These are phyloP conservation scores for Carlito syrichta DNA, from an alignment of 2,113 vertebrate species.

Conservation along the genomic window DNA sequence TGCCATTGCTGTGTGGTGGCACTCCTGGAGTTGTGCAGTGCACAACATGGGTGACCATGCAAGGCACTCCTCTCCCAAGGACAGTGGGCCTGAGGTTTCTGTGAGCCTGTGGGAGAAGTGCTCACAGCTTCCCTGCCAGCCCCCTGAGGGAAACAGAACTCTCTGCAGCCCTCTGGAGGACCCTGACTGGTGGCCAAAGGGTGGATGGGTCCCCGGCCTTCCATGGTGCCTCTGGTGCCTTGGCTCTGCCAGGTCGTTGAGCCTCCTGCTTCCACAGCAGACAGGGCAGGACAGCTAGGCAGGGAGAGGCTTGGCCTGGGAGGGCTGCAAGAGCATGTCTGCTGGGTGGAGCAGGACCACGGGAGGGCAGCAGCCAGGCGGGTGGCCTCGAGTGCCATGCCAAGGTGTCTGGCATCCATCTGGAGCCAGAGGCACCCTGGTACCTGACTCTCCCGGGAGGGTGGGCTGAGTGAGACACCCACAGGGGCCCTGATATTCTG, in stretches of 20 bases:
- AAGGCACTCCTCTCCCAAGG: not conserved
- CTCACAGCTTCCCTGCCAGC: too few relatives aligned
- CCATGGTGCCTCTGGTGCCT: too few relatives aligned
- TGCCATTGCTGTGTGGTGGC: not conserved
- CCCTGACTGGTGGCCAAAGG: not conserved
- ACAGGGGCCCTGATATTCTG: too few relatives aligned
- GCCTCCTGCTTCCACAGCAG: not conserved
- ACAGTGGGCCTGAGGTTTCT: not conserved
- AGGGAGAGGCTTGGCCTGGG: not conserved
- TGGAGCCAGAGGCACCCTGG: not conserved
- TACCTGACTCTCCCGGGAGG: not conserved
- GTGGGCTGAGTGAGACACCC: not conserved
- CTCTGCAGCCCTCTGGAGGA: not conserved
- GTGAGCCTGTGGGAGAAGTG: not conserved
- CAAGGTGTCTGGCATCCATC: not conserved
- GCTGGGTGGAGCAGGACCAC: not conserved
- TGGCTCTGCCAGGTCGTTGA: not conserved
- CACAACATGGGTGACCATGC: not conserved
- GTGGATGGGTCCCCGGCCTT: not conserved
- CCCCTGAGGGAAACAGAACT: too few relatives aligned
- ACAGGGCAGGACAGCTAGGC: not conserved
- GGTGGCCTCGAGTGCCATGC: not conserved
- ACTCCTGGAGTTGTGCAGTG: not conserved
- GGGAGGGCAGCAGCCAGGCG: fast-evolving
- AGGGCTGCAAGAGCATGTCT: too few relatives aligned